Base-by-base conservation (phyloP, 2,888 invertebrate species). In the Pogonocherus hispidulus region DNA sequence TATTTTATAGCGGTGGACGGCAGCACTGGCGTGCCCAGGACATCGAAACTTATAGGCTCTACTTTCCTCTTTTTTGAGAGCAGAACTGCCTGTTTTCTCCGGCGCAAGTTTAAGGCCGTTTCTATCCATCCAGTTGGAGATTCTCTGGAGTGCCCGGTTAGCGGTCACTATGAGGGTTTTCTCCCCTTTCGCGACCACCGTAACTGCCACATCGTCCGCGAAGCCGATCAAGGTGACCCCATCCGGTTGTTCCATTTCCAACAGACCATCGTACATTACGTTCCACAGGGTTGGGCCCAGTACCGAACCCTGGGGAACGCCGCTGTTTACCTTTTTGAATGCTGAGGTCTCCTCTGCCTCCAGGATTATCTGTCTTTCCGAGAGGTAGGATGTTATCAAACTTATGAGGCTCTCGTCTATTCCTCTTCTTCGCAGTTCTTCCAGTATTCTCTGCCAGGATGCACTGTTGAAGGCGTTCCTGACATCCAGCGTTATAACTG, bases 381-480 rank as follows among this genome's bases (percentile, higher is more conserved):
- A n/a, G 2, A 57, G 23, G 57, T 57, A 57, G 14, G 18, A 6
- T 9, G 44, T 19, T 23, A 57, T 44, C n/a, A 57, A 5, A 16
- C 11, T 57, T 11, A 57, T 44, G 0, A 57, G 44, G 32, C 57
- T 44, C 8, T 57, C 57, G 1, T 57, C 44, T 1, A 57, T 44
- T 18, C 44, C 57, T 57, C 41, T 57, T 3, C 18, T 20, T 22
- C 57, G 37, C 11, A 57, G 22, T n/a, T 57, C n/a, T 1, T 44
- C 57, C 11, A 57, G 14, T 5, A 57, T 57, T 1, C 3, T 22
- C n/a, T 57, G 57, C 57, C 57, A 57, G 1, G 57, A 57, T 19
- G 57, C 44, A 44, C 23, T 56, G n/a, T 56, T 56, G 18, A 56
- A 56, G 16, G 56, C 56, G 14, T 41, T 11, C 9, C 41, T 41